Conservation (phyloP, 2,888 invertebrate species). For the Caenorhabditis angaria region DNA sequence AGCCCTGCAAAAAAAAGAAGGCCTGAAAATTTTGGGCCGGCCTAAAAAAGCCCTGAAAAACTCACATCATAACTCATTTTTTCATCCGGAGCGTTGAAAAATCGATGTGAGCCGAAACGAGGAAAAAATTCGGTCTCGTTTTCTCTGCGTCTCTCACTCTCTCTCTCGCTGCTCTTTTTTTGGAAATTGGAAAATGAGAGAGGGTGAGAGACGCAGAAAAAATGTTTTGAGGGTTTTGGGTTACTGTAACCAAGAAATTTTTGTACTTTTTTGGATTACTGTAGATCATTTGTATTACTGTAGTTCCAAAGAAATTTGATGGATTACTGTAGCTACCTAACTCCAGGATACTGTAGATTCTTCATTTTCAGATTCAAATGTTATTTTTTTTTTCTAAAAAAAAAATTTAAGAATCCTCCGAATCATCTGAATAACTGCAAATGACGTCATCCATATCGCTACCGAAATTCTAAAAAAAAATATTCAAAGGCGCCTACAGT, state of each 20-base stretch:
- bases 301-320: too few species aligned
- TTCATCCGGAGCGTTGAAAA: neutral
- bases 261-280: too few species aligned
- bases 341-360: too few species aligned
- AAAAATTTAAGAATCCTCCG: neutral
- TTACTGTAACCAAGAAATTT: neutral
- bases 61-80: constrained; percentile 6
- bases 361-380: neutral
- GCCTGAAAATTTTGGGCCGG: neutral
- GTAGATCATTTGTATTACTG: too few species aligned
- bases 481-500: neutral
- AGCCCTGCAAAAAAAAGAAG: neutral
- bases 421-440: constrained; percentile 50
- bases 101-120: neutral
- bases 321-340: too few species aligned
- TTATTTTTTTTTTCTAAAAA: constrained; percentile 1
- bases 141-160: neutral
- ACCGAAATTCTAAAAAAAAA: constrained; percentile 42
- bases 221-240: neutral
- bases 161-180: neutral
- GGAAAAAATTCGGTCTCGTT: neutral
- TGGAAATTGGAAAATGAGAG: neutral
- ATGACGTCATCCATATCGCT: constrained; percentile 52
- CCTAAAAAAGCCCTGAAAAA: neutral
- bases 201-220: neutral